Percentiles rank a stretch among this genome's conserved stretches.
phyloP scores from a whole-genome alignment of 2,888 invertebrate species.

The Notocelia uddmanniana region DNA sequence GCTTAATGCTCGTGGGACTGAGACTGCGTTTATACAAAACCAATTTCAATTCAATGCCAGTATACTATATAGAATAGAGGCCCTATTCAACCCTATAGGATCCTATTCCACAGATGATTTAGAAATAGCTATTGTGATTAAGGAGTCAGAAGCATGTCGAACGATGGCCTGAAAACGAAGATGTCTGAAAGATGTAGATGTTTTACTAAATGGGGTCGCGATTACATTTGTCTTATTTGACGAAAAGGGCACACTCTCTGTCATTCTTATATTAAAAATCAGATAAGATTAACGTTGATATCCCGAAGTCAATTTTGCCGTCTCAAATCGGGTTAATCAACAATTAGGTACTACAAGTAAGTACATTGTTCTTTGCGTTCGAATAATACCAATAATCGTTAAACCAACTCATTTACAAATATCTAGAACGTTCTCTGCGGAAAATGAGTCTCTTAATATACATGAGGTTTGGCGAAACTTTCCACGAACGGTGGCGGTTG shows the following conservation, averaged over 20 bases:
- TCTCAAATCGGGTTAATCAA: not conserved
- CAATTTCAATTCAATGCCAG: too few relatives aligned
- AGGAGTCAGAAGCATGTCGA: not conserved
- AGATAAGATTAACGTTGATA: not conserved
- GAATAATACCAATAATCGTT: not conserved
- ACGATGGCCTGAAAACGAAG: not conserved
- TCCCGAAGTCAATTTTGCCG: not conserved
- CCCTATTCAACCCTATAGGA: too few relatives aligned
- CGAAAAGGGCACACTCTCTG: not conserved
- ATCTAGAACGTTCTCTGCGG: not conserved
- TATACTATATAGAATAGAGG: too few relatives aligned
- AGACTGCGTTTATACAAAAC: too few relatives aligned
- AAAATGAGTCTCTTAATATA: constrained; percentile 15
- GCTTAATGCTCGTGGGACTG: too few relatives aligned
- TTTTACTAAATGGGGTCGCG: not conserved
- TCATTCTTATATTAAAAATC: not conserved
- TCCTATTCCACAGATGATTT: too few relatives aligned
- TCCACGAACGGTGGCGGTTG: not conserved
- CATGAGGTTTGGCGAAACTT: constrained; percentile 6
- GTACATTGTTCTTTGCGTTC: not conserved
- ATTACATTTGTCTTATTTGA: not conserved
- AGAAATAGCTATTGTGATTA: not conserved
- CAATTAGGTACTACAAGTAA: not conserved
- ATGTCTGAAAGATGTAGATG: not conserved
- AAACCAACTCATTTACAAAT: not conserved